Evolutionary conservation across 1,140 invertebrate genomes (phyloP).

Genomic region (Fopius arisanus): DNA sequence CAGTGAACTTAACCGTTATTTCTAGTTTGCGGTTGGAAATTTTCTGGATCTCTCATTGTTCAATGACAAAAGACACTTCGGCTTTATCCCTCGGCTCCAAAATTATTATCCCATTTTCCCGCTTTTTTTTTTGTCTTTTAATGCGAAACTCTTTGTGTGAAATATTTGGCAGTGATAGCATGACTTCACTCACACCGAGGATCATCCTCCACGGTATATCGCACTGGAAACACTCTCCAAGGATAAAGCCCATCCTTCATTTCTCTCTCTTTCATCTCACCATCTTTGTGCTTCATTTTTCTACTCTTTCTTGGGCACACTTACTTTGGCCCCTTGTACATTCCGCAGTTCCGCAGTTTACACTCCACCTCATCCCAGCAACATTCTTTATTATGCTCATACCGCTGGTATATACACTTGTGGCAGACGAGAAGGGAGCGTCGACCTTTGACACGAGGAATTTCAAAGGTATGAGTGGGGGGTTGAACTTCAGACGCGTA

Average conservation of each 20-base stretch:
- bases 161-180: not conserved
- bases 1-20: not conserved
- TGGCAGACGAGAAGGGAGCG: constrained; percentile 36
- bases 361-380: not conserved
- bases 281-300: constrained; percentile 6
- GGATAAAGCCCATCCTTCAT: not conserved
- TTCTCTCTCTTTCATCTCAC: not conserved
- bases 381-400: constrained; percentile 21
- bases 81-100: not conserved
- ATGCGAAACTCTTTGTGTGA: not conserved
- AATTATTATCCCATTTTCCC: not conserved
- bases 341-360: not conserved
- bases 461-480: constrained; percentile 27
- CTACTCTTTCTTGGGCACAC: constrained; percentile 19
- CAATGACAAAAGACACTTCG: not conserved
- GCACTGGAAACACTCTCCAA: not conserved
- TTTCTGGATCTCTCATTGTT: not conserved
- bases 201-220: not conserved
- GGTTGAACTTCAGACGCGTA: constrained; percentile 27
- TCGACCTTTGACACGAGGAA: constrained; percentile 39
- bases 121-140: not conserved
- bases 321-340: constrained; percentile 31
- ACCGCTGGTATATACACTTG: constrained; percentile 22
- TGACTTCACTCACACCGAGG: not conserved
- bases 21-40: not conserved